A percentile compares a stretch with the other conserved stretches of the same genome.
Evolutionary conservation across 2,888 invertebrate genomes (phyloP).

Genomic region (Diploptera punctata): DNA sequence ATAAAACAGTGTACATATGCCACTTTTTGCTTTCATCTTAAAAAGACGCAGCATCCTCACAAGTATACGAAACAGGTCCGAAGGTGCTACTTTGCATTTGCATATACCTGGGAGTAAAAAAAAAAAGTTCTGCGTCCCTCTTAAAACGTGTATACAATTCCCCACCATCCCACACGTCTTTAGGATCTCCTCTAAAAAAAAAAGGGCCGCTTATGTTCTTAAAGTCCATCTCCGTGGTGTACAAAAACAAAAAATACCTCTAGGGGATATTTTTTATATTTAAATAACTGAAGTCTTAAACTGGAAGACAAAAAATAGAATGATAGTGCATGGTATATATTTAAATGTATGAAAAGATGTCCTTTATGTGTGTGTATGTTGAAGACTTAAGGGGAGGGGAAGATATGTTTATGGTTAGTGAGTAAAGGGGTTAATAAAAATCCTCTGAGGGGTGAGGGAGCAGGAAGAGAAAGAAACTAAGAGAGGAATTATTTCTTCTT

Average conservation of each 20-base stretch:
- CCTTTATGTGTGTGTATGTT: slow-evolving; percentile 26
- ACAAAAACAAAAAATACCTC: slow-evolving; percentile 5
- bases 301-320: slow-evolving; percentile 33
- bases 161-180: not conserved
- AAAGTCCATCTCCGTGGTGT: slow-evolving; percentile 32
- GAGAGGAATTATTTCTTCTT: slow-evolving; percentile 25
- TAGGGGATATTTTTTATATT: slow-evolving; percentile 34
- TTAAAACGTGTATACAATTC: not conserved
- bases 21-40: not conserved
- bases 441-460: not conserved
- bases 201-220: slow-evolving; percentile 38
- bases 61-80: slow-evolving; percentile 12
- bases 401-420: slow-evolving; percentile 20
- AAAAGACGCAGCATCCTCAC: not conserved
- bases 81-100: slow-evolving; percentile 8
- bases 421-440: slow-evolving; percentile 25
- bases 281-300: slow-evolving; percentile 34
- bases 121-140: slow-evolving; percentile 3
- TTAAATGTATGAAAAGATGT: slow-evolving; percentile 37
- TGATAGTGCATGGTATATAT: slow-evolving; percentile 35
- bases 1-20: slow-evolving; percentile 1
- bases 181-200: slow-evolving; percentile 26
- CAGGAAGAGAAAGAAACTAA: not conserved
- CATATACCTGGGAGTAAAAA: slow-evolving; percentile 26
- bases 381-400: not conserved